Conservation (phyloP, 2,113 vertebrate species). For the Daboia siamensis region DNA sequence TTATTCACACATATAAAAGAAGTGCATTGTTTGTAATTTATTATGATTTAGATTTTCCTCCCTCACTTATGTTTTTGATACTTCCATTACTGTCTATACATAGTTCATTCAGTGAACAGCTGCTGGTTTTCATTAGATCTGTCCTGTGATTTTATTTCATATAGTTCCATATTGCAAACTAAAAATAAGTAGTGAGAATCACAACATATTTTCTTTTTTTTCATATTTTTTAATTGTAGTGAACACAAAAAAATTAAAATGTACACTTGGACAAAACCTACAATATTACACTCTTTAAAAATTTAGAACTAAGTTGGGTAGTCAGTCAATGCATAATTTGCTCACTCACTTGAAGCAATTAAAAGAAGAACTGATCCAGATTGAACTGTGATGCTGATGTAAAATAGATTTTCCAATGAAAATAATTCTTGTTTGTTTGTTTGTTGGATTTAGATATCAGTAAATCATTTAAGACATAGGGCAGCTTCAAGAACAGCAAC, state of each 20-base stretch:
- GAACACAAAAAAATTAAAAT: background rate
- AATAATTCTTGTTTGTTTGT: background rate
- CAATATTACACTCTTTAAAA: background rate
- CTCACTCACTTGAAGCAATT: background rate
- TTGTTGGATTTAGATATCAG: background rate
- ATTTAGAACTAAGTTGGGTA: background rate
- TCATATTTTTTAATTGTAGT: background rate
- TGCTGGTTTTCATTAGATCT: background rate
- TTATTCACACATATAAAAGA: background rate
- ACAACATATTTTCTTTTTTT: background rate
- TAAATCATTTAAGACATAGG: background rate
- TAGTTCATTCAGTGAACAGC: conserved; percentile 31
- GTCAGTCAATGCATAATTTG: background rate
- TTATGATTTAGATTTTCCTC: background rate
- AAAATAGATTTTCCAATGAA: background rate
- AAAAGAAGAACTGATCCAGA: background rate
- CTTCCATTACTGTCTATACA: conserved; percentile 29
- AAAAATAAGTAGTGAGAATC: conserved; percentile 1
- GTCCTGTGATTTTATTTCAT: background rate
- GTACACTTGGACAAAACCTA: background rate
- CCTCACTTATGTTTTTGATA: background rate
- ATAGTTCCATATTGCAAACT: background rate
- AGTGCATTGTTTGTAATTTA: background rate
- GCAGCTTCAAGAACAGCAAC: background rate
- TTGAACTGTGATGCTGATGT: background rate